phyloP scores from a whole-genome alignment of 2,888 invertebrate genomes.

The Idaea straminata region DNA sequence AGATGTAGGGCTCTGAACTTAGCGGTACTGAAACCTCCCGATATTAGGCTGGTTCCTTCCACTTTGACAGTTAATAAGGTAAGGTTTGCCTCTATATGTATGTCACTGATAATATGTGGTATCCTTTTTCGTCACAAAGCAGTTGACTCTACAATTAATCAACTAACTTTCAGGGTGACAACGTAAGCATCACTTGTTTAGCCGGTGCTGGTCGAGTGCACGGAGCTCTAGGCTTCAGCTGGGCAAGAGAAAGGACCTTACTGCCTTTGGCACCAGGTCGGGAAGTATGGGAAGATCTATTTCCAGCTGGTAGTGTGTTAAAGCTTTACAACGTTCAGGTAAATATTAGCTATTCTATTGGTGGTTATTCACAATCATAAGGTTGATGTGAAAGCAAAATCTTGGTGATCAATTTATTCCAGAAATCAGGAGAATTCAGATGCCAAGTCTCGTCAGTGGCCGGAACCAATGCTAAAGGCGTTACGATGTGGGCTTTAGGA shows the following conservation, averaged over 20 bases:
- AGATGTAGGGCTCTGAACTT: conserved; percentile 84
- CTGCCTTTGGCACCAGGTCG: conserved; percentile 86
- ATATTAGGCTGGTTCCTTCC: conserved; percentile 84
- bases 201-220: conserved; percentile 83
- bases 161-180: conserved; percentile 79
- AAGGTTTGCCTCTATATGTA: conserved; percentile 18
- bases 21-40: conserved; percentile 82
- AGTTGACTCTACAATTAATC: not conserved
- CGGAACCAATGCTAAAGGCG: conserved; percentile 70
- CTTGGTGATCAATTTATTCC: conserved; percentile 14
- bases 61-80: conserved; percentile 86
- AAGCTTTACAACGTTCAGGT: conserved; percentile 89
- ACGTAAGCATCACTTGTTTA: conserved; percentile 85
- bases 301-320: conserved; percentile 90
- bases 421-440: conserved; percentile 89
- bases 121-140: not conserved
- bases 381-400: not conserved
- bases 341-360: conserved; percentile 20
- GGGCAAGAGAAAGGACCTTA: conserved; percentile 88
- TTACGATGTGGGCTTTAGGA: conserved; percentile 84
- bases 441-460: conserved; percentile 84
- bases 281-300: conserved; percentile 92
- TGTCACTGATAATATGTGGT: too few species aligned
- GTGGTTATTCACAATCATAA: not conserved
- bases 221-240: conserved; percentile 88